Evolutionary conservation across 1,140 invertebrate genomes (phyloP).

Genomic region (Drosophila bifasciata): DNA sequence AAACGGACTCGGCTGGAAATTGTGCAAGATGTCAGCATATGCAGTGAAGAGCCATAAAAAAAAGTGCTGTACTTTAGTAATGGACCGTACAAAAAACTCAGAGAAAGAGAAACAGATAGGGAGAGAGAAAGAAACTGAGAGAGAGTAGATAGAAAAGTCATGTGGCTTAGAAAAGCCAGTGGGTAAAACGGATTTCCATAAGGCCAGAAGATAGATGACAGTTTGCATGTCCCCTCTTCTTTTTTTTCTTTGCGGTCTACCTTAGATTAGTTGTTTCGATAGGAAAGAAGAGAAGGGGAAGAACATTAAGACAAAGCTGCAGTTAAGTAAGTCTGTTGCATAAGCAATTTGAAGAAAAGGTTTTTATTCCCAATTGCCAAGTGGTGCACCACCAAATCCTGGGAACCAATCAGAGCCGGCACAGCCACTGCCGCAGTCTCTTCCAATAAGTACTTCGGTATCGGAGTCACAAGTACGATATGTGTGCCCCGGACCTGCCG

Average conservation of each 20-base stretch:
- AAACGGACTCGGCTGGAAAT: neutral
- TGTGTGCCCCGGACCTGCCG: conserved; percentile 7
- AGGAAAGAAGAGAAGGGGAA: conserved; percentile 6
- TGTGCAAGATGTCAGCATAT: conserved; percentile 51
- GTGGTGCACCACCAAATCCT: neutral
- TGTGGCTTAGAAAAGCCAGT: conserved; percentile 19
- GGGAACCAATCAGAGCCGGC: conserved; percentile 7
- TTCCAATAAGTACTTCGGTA: too few relatives aligned
- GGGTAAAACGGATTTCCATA: conserved; percentile 63
- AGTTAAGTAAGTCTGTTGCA: conserved; percentile 27
- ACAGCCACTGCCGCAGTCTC: neutral
- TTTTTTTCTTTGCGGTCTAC: conserved; percentile 32
- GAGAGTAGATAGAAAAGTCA: conserved; percentile 35
- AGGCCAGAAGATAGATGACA: conserved; percentile 61
- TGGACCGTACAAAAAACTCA: conserved; percentile 13
- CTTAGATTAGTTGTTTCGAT: conserved; percentile 58
- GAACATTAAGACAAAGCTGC: conserved; percentile 42
- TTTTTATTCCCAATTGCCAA: conserved; percentile 2
- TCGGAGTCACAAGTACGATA: too few relatives aligned
- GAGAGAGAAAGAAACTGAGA: conserved; percentile 3
- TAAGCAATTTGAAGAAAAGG: conserved; percentile 26
- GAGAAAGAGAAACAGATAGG: neutral
- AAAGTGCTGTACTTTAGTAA: conserved; percentile 34
- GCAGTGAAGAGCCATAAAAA: conserved; percentile 51
- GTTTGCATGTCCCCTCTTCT: conserved; percentile 23